Evolutionary conservation across 2,888 invertebrate species (phyloP), one percentile per base, ranked within the genome.

Genomic region (Caenorhabditis macrosperma): DNA sequence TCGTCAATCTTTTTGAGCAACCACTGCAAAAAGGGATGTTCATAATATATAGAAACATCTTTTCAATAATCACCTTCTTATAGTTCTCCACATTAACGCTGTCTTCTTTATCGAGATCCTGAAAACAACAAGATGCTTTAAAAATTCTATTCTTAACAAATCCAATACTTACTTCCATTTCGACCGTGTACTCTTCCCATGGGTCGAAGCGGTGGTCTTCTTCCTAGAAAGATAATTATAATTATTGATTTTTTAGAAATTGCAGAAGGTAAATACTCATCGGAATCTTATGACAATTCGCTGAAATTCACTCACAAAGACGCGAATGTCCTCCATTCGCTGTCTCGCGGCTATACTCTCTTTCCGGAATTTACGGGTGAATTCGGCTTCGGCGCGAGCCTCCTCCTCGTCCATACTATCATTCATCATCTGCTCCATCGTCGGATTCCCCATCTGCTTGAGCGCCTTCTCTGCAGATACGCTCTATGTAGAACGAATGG

Each of bases 341-440:
- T 17, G 30, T 46, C 50, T 33, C 10, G 35, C 26, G 0, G n/a
- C 9, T 6, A 12, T 38, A 50, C 10, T n/a, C 22, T 55, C 35
- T n/a, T 64, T 57, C 17, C 24, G 48, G 41, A 64, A 57, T 12
- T 30, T 35, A 22, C 38, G 24, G 1, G 30, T 50, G 20, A 26
- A 74, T 33, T 74, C 57, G 2, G 57, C 64, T 24, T 74, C 74
- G 15, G 33, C 57, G 10, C 59, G 24, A 17, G 35, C 48, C 44
- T 74, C 72, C 12, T 74, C 64, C 2, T 72, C 63, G 48, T 72
- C 63, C 57, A 72, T 24, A 64, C 64, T 64, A 33, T 54, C 54
- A 1, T 9, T 46, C 55, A 64, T 26, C 59, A 74, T 64, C 35
- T 74, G 26, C 4, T 59, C 30, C 17, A 59, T 64, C 15, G 64